Conservation (phyloP, 2,888 invertebrate species). For the Priocnemis perturbator region DNA sequence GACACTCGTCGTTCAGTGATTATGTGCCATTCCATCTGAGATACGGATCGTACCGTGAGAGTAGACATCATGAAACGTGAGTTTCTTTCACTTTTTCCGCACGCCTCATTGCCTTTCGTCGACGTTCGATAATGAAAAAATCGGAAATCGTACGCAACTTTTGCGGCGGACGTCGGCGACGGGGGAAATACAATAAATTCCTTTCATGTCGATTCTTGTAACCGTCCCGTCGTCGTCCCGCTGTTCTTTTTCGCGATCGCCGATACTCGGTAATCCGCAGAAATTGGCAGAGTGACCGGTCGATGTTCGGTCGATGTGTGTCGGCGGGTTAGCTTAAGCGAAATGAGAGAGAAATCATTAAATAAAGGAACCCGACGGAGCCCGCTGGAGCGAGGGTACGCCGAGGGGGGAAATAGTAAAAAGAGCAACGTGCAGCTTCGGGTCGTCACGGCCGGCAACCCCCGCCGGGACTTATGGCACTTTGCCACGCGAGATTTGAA, state of each 20-base stretch:
- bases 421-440: conserved; percentile 41
- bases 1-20: conserved; percentile 9
- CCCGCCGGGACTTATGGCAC: conserved; percentile 47
- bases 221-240: conserved; percentile 28
- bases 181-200: too few relatives aligned
- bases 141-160: too few relatives aligned
- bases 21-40: conserved; percentile 7
- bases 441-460: conserved; percentile 59
- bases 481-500: conserved; percentile 61
- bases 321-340: conserved; percentile 38
- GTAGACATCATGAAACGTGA: conserved; percentile 54
- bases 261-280: conserved; percentile 44
- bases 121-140: neutral
- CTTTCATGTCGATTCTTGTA: conserved; percentile 14
- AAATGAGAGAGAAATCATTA: conserved; percentile 59
- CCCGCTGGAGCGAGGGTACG: conserved; percentile 24
- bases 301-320: conserved; percentile 28
- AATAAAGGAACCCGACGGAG: conserved; percentile 49
- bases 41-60: conserved; percentile 14
- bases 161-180: too few relatives aligned
- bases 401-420: conserved; percentile 46
- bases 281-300: conserved; percentile 43
- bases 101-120: neutral
- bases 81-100: conserved; percentile 25
- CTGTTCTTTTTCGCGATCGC: conserved; percentile 24